Percentiles rank a stretch among this genome's conserved stretches.
Evolutionary conservation across 2,888 invertebrate species (phyloP).

Genomic region (Tenthredo amoena): DNA sequence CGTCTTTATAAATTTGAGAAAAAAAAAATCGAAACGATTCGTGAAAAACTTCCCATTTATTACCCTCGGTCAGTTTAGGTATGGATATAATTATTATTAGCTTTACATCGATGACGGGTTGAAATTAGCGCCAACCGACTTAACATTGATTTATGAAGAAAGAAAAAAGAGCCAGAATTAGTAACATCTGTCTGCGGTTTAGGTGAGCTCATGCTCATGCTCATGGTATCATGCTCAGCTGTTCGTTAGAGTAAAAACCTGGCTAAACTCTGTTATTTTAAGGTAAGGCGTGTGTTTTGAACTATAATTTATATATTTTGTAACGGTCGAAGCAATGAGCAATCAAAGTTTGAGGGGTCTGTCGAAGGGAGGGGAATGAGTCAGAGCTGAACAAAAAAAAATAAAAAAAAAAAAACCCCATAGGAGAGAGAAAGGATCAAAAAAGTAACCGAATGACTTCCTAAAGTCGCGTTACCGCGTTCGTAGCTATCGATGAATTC

Average conservation of each 20-base stretch:
- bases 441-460: neutral
- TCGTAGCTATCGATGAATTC: neutral
- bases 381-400: neutral
- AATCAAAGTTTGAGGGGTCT: constrained; percentile 8
- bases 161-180: neutral
- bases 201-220: neutral
- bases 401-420: neutral
- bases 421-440: too few relatives aligned
- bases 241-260: constrained; percentile 4
- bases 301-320: neutral
- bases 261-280: neutral
- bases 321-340: constrained; percentile 17
- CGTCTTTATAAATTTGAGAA: neutral
- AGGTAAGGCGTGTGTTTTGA: neutral
- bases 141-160: constrained; percentile 34
- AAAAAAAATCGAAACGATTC: neutral
- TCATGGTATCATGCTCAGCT: neutral
- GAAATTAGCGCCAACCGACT: neutral
- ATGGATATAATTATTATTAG: neutral
- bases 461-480: neutral
- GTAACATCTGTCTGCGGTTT: constrained; percentile 31
- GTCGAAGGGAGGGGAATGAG: neutral
- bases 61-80: neutral
- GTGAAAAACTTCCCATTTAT: neutral
- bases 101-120: neutral